Evolutionary conservation across 2,113 vertebrate genomes (phyloP), one percentile per base, ranked within the genome.

Genomic region (Crotalus viridis): DNA sequence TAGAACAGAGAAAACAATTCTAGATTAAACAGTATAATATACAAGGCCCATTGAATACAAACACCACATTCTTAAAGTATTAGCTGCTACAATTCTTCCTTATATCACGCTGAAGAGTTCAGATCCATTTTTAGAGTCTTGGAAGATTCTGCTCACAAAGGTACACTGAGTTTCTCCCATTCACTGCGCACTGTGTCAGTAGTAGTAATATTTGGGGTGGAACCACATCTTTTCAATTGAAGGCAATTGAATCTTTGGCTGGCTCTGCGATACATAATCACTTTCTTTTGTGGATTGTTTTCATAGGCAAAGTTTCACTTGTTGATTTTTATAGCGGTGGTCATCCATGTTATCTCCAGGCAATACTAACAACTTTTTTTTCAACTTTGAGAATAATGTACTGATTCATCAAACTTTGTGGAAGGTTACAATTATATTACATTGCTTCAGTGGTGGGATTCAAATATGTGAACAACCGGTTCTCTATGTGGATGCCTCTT

Each of bases 331-430:
- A 91, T 94, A 94, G 94, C 93, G 28, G 54, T 93, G 54, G 88
- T 92, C 93, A 92, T 28, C 88, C 94, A 88, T 5, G 7, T 87
- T 54, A 94, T 81, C 88, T 96, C 96, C 95, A 96, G 95, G 97
- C 92, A 94, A 91, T 64, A 39, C 21, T 8, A 0, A 13, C 64
- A 95, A 33, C 86, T 89, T 12, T 51, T 94, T 89, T 43, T 17
- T 2, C 33, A 94, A 93, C 55, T 85, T 92, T 91, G 81, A 92
- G 54, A 87, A 69, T 52, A 91, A 48, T 95, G 91, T 94, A 85
- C 43, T 46, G 22, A 22, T 89, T 22, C 89, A 19, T 7, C 12
- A 95, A 92, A 93, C 69, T 55, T 74, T 87, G 48, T 74, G 51
- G 90, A 92, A 93, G 89, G 94, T 90, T 89, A 85, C 89, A 94